Conservation (phyloP, 2,888 invertebrate species). For the Lasioglossum oenotherae region DNA sequence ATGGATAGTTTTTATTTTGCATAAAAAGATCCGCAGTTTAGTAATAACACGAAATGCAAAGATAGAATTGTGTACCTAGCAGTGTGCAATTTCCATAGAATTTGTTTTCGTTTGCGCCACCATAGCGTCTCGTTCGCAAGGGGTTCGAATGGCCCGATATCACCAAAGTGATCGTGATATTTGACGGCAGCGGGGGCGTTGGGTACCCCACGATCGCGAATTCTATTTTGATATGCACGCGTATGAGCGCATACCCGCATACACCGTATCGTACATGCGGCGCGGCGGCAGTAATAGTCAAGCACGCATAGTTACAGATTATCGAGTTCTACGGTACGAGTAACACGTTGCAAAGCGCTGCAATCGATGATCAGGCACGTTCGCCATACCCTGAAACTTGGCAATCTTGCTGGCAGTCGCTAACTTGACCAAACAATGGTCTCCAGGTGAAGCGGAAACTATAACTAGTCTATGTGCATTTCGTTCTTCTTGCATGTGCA, state of each 20-base stretch:
- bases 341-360: constrained; percentile 57
- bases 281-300: constrained; percentile 34
- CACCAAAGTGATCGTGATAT: background rate
- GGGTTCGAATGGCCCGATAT: background rate
- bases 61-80: background rate
- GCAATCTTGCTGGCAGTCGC: constrained; percentile 70
- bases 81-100: background rate
- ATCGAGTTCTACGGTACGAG: constrained; percentile 53
- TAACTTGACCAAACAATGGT: constrained; percentile 76
- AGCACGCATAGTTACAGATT: constrained; percentile 51
- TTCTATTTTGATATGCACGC: background rate
- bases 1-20: too few species aligned
- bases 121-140: background rate
- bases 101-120: background rate
- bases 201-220: background rate
- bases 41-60: background rate
- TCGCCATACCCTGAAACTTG: constrained; percentile 59
- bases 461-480: constrained; percentile 67
- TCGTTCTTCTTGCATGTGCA: background rate
- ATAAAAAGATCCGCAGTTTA: too few species aligned
- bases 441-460: constrained; percentile 76
- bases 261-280: constrained; percentile 17
- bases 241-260: background rate
- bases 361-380: constrained; percentile 73
- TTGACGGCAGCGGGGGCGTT: background rate